These are phyloP conservation scores for Phytoseiulus persimilis DNA, from an alignment of 2,888 invertebrate species.

Conservation along the genomic window DNA sequence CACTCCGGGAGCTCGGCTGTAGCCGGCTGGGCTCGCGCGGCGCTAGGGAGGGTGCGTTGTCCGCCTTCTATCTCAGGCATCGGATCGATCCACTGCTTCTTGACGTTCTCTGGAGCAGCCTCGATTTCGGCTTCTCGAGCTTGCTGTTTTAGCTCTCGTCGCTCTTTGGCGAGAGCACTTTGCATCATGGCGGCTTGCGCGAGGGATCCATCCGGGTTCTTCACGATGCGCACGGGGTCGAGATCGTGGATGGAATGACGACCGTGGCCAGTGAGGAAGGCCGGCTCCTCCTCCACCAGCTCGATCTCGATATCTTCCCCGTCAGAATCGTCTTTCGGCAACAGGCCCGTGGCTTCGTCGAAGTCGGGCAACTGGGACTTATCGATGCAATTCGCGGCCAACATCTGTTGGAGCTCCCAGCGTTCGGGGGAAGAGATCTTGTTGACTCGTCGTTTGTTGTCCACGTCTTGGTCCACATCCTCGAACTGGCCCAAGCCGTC, in stretches of 20 bases:
- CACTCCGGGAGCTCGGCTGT: slow-evolving; percentile 87
- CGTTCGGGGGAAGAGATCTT: slow-evolving; percentile 46
- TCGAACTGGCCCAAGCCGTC: slow-evolving; percentile 48
- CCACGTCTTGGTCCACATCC: slow-evolving; percentile 67
- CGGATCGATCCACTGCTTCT: slow-evolving; percentile 94
- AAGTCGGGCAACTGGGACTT: slow-evolving; percentile 92
- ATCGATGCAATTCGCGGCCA: slow-evolving; percentile 80
- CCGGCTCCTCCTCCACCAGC: slow-evolving; percentile 94
- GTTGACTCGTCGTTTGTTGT: slow-evolving; percentile 59
- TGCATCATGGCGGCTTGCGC: slow-evolving; percentile 99
- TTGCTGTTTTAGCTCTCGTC: slow-evolving; percentile 64
- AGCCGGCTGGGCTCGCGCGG: slow-evolving; percentile 11
- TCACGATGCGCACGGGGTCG: slow-evolving; percentile 85
- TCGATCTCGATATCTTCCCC: slow-evolving; percentile 92
- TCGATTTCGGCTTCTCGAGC: slow-evolving; percentile 86
- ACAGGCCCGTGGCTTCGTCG: slow-evolving; percentile 85
- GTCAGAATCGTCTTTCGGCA: slow-evolving; percentile 62
- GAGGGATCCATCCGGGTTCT: slow-evolving; percentile 96
- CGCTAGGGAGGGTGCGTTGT: slow-evolving; percentile 9
- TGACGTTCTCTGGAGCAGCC: slow-evolving; percentile 60
- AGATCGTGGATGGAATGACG: slow-evolving; percentile 73
- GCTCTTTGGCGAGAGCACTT: slow-evolving; percentile 89
- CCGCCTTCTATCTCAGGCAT: slow-evolving; percentile 70
- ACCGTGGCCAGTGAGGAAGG: slow-evolving; percentile 75
- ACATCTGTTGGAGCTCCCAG: slow-evolving; percentile 59